These are phyloP conservation scores for Coryphaenoides rupestris DNA, from an alignment of 2,113 vertebrate species.

Conservation along the genomic window DNA sequence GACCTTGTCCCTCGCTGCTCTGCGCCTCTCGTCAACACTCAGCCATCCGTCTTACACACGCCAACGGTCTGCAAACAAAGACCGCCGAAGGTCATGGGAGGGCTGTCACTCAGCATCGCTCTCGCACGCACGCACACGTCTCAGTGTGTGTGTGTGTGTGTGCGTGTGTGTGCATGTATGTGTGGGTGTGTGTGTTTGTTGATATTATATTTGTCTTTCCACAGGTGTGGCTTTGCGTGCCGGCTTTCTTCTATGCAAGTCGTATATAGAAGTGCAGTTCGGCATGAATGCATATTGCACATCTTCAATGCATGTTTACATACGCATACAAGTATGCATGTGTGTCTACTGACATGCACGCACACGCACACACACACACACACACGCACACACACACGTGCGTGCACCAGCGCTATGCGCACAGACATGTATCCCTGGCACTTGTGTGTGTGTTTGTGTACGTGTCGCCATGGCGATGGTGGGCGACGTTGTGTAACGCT, in stretches of 20 bases:
- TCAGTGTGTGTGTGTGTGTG: background rate
- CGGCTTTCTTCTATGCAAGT: background rate
- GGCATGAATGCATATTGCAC: constrained; percentile 24
- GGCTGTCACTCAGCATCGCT: constrained; percentile 40
- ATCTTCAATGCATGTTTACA: background rate
- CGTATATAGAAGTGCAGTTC: background rate
- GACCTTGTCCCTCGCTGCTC: constrained; percentile 38
- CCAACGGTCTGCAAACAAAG: constrained; percentile 46
- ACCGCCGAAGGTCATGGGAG: constrained; percentile 52
- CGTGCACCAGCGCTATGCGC: too few species aligned
- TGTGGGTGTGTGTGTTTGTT: too few species aligned
- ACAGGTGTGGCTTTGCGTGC: constrained; percentile 4
- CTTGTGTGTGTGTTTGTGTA: constrained; percentile 44
- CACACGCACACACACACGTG: too few species aligned
- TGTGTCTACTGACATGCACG: background rate
- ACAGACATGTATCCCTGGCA: constrained; percentile 17
- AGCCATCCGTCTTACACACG: constrained; percentile 48
- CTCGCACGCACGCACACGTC: background rate
- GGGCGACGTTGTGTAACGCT: constrained; percentile 29
- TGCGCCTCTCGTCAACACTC: background rate
- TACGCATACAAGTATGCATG: background rate
- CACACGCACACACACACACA: too few species aligned
- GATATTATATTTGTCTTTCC: background rate
- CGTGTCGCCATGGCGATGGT: constrained; percentile 53
- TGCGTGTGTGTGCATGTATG: background rate